Evolutionary conservation across 2,888 invertebrate genomes (phyloP), one percentile per base, ranked within the genome.

Genomic region (Himalopsyche anomala): DNA sequence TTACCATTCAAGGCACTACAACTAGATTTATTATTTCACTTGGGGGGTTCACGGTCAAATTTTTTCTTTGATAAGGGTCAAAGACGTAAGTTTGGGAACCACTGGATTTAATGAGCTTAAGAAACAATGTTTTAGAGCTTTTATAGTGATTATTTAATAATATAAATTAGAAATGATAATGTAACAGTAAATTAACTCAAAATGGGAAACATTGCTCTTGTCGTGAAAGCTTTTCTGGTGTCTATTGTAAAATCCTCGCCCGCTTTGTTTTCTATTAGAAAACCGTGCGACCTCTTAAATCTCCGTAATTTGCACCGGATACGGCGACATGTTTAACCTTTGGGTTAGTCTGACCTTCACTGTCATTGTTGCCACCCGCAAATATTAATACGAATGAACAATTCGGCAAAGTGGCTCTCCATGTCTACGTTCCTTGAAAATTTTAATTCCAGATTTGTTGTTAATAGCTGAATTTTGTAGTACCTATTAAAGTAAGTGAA

Each of bases 331-430:
- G 12, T 69, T 36, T 36, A 28, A 69, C 69, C 36, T 69, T 28
- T 28, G 11, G 69, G 19, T 28, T 69, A 69, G 69, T 69, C n/a
- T 19, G 19, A 56, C 19, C n/a, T 19, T 56, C 19, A n/a, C 56
- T 28, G 69, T 69, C 28, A 28, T 28, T 28, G 28, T 69, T 28
- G 28, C 28, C 28, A 11, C 28, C 69, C 28, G 28, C 69, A 69
- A 69, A 28, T 69, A 69, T 69, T 69, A 69, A 69, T 69, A 69
- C 69, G 28, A 28, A 69, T 69, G 19, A 69, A 69, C 28, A 19
- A 19, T 28, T 28, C 12, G n/a, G 6, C n/a, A 9, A 19, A 36
- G 12, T 28, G n/a, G 69, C 28, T 69, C 19, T 69, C 11, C 8
- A 4, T 69, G 69, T 69, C 28, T 28, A 36, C 36, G 28, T 0